Evolutionary conservation across 2,888 invertebrate species (phyloP), one percentile per base, ranked within the genome.

Genomic region (Drosophila sordidula): DNA sequence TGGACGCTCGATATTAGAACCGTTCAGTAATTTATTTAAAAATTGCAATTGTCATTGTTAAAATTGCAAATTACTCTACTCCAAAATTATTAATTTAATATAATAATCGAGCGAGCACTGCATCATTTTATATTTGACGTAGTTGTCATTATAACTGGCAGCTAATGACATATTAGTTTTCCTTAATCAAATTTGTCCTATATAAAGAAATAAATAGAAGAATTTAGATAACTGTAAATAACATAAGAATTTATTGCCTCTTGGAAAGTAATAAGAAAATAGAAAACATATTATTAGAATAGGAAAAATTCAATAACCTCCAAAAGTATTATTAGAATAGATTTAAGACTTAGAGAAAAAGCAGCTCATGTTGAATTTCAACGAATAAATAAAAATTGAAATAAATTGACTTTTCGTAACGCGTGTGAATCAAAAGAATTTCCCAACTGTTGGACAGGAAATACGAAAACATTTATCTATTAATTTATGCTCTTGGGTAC

Each of bases 111-210:
- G 32, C 12, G 12, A 1, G 32, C 32, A 34, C 34, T 34, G n/a
- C n/a, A n/a, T n/a, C n/a, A n/a, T n/a, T n/a, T n/a, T n/a, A n/a
- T n/a, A n/a, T n/a, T n/a, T n/a, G n/a, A n/a, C n/a, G 34, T 34
- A 34, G 32, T 32, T 32, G 11, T 34, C 9, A 9, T 29, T 29
- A 9, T 9, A 29, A 29, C 0, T 22, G 22, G 4, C 22, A 22
- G 22, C 4, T 22, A 22, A 55, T 34, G 39, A 12, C 25, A 18
- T 18, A 18, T 18, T 18, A 55, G 4, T 6, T 29, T 18, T 14
- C 22, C 14, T 34, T 34, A 14, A 55, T 46, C 46, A 29, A 16
- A 39, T 26, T 58, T 52, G 52, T 34, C 12, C 25, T 11, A 34
- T n/a, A n/a, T n/a, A n/a, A n/a, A n/a, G 2, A 50, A 34, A 34